Evolutionary conservation across 2,113 vertebrate species (phyloP).

Genomic region (Spilogale gracilis): DNA sequence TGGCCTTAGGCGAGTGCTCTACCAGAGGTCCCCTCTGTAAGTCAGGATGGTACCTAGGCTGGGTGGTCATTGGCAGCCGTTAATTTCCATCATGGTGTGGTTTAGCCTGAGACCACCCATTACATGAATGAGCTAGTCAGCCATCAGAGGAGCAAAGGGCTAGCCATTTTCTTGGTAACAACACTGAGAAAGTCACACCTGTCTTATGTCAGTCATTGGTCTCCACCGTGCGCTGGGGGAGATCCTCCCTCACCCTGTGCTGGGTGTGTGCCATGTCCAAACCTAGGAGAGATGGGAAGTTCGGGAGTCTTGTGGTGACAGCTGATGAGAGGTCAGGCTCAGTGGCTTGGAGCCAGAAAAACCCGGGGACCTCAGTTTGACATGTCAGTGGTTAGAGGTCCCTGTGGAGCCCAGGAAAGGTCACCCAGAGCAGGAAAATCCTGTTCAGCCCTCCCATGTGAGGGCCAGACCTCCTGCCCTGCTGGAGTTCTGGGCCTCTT

Average conservation of each 20-base stretch:
- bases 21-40: background rate
- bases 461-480: background rate
- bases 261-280: too few species aligned
- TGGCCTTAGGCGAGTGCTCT: background rate
- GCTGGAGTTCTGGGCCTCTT: background rate
- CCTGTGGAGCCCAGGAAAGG: background rate
- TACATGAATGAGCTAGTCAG: background rate
- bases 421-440: background rate
- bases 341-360: background rate
- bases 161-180: background rate
- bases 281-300: rapidly evolving
- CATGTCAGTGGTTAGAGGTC: background rate
- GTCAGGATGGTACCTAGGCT: background rate
- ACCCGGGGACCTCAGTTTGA: background rate
- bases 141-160: too few species aligned
- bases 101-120: background rate
- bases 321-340: background rate
- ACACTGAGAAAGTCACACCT: background rate
- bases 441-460: too few species aligned
- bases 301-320: background rate
- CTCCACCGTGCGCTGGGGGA: background rate
- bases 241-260: background rate
- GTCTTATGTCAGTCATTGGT: background rate
- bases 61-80: too few species aligned
- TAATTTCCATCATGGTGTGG: background rate